Percentiles rank a stretch among this genome's conserved stretches.
phyloP scores from a whole-genome alignment of 2,113 vertebrate species.

The Ursus arctos region DNA sequence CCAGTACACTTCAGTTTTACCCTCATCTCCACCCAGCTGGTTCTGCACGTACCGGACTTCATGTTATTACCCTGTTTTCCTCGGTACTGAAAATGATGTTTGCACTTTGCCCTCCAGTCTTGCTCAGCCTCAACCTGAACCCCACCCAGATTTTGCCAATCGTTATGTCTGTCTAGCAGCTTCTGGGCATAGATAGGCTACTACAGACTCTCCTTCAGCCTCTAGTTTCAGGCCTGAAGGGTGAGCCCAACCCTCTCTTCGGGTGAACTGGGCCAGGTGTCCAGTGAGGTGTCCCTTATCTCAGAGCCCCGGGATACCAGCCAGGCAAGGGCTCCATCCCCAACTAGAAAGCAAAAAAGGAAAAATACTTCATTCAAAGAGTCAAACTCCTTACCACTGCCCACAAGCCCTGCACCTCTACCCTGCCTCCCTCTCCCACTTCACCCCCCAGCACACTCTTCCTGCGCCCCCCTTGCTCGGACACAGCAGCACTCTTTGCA shows the following conservation, averaged over 20 bases:
- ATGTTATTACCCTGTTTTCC: not conserved
- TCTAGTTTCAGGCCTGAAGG: not conserved
- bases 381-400: not conserved
- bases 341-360: not conserved
- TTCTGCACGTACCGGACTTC: not conserved
- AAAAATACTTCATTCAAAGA: not conserved
- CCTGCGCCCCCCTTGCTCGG: not conserved
- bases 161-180: not conserved
- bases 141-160: not conserved
- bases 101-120: constrained; percentile 52
- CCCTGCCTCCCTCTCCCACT: not conserved
- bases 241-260: not conserved
- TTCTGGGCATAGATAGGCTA: not conserved
- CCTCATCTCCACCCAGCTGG: not conserved
- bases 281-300: not conserved
- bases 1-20: not conserved
- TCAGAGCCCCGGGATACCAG: not conserved
- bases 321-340: not conserved
- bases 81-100: not conserved
- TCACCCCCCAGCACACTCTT: not conserved
- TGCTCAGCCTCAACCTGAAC: not conserved
- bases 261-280: not conserved
- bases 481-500: not conserved
- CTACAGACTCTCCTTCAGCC: not conserved
- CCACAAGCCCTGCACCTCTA: not conserved